phyloP scores from a whole-genome alignment of 2,888 invertebrate species.

The Caenorhabditis parvicauda region DNA sequence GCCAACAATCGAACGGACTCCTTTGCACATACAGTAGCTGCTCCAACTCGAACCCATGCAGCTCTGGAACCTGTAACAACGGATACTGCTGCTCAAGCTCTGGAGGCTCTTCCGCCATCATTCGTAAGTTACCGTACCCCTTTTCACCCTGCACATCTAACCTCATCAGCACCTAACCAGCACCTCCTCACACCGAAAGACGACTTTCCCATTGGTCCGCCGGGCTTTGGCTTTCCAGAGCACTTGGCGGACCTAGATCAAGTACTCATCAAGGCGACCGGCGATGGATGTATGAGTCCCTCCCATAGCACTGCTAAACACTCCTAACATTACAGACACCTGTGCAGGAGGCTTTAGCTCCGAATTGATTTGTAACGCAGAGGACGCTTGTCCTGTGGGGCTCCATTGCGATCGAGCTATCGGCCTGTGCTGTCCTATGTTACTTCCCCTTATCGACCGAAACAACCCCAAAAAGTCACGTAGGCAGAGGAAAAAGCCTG shows the following conservation, averaged over 20 bases:
- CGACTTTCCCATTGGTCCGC: constrained; percentile 53
- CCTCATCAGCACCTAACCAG: constrained; percentile 5
- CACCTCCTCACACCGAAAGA: constrained; percentile 20
- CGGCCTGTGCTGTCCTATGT: constrained; percentile 55
- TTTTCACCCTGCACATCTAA: neutral
- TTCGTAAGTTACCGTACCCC: constrained; percentile 21
- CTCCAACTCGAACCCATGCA: constrained; percentile 56
- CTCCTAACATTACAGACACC: constrained; percentile 22
- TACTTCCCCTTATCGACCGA: constrained; percentile 50
- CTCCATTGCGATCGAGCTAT: constrained; percentile 50
- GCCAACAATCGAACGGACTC: constrained; percentile 43
- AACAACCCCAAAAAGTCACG: constrained; percentile 26
- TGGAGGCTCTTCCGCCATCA: constrained; percentile 22
- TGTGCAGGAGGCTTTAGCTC: constrained; percentile 53
- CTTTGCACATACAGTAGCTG: constrained; percentile 59
- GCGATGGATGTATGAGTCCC: constrained; percentile 48
- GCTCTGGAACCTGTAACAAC: constrained; percentile 59
- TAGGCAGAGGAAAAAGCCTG: constrained; percentile 15
- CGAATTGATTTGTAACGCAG: constrained; percentile 36
- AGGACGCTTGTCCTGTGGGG: constrained; percentile 51
- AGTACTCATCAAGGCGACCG: constrained; percentile 50
- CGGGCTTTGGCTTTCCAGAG: constrained; percentile 49
- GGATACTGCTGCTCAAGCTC: constrained; percentile 58
- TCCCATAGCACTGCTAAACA: neutral
- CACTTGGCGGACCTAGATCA: constrained; percentile 47